Evolutionary conservation across 2,888 invertebrate species (phyloP).

Genomic region (Phalera bucephala): DNA sequence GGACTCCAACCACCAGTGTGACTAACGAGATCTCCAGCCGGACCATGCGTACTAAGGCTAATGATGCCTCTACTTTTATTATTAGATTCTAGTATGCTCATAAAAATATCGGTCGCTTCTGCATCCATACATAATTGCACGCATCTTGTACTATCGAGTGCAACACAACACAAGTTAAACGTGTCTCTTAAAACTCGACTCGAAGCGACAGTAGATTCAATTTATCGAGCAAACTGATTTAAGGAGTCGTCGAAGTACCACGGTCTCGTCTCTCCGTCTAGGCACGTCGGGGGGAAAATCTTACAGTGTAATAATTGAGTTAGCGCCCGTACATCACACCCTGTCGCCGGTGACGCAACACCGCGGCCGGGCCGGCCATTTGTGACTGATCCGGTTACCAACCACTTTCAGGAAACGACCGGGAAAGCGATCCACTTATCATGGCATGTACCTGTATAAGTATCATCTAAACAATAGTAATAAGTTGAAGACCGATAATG

Average conservation of each 20-base stretch:
- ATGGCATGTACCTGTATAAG: too few relatives aligned
- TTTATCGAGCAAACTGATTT: conserved; percentile 44
- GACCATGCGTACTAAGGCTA: conserved; percentile 11
- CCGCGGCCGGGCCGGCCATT: conserved; percentile 56
- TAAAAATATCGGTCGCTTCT: too few relatives aligned
- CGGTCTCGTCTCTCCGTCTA: conserved; percentile 29
- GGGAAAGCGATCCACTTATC: not conserved
- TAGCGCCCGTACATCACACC: conserved; percentile 59
- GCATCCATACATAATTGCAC: too few relatives aligned
- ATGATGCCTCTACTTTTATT: conserved; percentile 1
- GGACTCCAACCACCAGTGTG: too few relatives aligned
- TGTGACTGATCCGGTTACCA: conserved; percentile 58
- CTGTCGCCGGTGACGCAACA: conserved; percentile 68
- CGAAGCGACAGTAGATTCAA: too few relatives aligned
- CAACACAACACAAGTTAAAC: too few relatives aligned
- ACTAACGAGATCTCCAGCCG: conserved; percentile 16
- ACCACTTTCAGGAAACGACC: conserved; percentile 2
- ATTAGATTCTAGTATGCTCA: not conserved
- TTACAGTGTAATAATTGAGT: conserved; percentile 66
- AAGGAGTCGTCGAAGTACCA: conserved; percentile 47
- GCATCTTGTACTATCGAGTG: too few relatives aligned
- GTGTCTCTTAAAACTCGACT: conserved; percentile 1
- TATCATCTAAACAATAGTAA: too few relatives aligned
- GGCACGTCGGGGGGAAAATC: conserved; percentile 53
- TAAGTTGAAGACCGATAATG: too few relatives aligned